Evolutionary conservation across 2,888 invertebrate genomes (phyloP), one percentile per base, ranked within the genome.

Genomic region (Polydrusus cervinus): DNA sequence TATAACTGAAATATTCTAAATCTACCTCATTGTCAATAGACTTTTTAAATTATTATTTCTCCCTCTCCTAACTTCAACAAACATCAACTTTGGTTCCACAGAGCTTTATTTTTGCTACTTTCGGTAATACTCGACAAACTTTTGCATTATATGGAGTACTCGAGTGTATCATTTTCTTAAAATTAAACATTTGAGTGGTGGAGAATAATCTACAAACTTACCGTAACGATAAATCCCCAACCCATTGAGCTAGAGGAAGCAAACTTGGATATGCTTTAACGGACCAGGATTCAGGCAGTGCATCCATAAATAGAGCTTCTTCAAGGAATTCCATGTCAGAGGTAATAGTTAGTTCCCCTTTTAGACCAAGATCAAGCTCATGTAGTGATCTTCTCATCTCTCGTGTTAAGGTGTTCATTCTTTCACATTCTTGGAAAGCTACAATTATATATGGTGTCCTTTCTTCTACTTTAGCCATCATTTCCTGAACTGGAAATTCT

Each of bases 301-400:
- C 89, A 86, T 98, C 97, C 91, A 97, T 91, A 86, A 93, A 97
- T n/a, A 98, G 87, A 0, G 94, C 90, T 82, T 93, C 93, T 88
- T 96, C 94, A 70, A 98, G 87, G 9, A 90, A 90, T 85, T 98
- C 98, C 98, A 98, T 98, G 79, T 95, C 94, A 1, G 93, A 90
- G 68, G 97, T 97, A 79, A 98, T 97, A 0, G 97, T 97, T 80
- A 98, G 86, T 87, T 98, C 97, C 67, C 98, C 96, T 89, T 97
- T 97, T 6, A 98, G 88, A 3, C 98, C 98, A 13, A 97, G 89
- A 79, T 97, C 95, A 0, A 96, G 88, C 87, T 97, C 97, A 81
- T 91, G 92, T 7, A 98, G 89, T 0, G 97, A 95, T 38, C 95
- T 88, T 68, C 92, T 90, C 76, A 98, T 92, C 87, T 97, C 96